Evolutionary conservation across 2,888 invertebrate species (phyloP), one percentile per base, ranked within the genome.

Genomic region (Pyrocoelia pectoralis): DNA sequence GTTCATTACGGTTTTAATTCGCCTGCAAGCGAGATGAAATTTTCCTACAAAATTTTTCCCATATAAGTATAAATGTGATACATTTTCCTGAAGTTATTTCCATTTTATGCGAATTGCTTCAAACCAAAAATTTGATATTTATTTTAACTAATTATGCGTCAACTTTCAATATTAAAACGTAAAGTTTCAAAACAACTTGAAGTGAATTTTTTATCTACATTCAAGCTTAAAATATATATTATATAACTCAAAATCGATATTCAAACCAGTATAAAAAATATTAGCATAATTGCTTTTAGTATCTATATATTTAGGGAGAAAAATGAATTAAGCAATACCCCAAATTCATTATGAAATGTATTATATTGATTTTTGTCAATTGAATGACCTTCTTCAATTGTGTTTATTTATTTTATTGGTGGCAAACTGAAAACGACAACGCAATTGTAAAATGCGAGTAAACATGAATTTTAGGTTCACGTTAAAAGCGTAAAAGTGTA

Each of bases 281-380:
- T 43, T 43, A 43, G 43, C 43, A 43, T 43, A 43, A 43, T 43
- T 43, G 43, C 43, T 43, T 43, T 43, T 43, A 43, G 15, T 43
- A 43, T 15, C 43, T 43, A 43, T 6, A 15, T 15, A 43, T 43
- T 43, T 43, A 43, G 8, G 43, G 12, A 43, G 13, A 43, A 9
- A 43, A 43, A 43, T 12, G 12, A 43, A 43, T 12, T 2, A 43
- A 8, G 43, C 15, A 12, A 43, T 43, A 12, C 24, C n/a, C n/a
- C 10, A 10, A 13, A 3, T 38, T 38, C 29, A 29, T 29, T 38
- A 38, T 38, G 10, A 38, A 38, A 12, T 38, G 10, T 38, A 38
- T 38, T 12, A 43, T 14, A 43, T 14, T 14, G 43, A 14, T 43
- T 24, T 24, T 24, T 24, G 6, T 6, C 24, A 24, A 24, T n/a